Conservation (phyloP, 2,888 invertebrate species). For the Macrosoma leucophasiata region DNA sequence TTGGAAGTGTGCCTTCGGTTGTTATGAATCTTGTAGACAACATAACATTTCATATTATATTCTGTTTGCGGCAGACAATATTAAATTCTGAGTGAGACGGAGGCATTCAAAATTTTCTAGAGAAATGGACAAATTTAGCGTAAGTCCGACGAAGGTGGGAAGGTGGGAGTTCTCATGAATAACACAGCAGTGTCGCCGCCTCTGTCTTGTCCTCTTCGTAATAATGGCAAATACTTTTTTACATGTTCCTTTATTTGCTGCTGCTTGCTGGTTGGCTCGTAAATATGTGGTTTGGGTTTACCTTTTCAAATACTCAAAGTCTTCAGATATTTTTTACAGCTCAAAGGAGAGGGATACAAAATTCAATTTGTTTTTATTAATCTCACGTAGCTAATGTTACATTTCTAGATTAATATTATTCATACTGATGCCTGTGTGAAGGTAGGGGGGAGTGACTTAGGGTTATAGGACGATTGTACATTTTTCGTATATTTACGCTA, state of each 20-base stretch:
- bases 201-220: slow-evolving; percentile 40
- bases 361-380: no score
- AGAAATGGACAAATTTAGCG: slow-evolving; percentile 50
- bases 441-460: no score
- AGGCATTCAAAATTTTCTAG: slow-evolving; percentile 44
- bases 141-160: slow-evolving; percentile 48
- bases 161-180: slow-evolving; percentile 57
- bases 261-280: no score
- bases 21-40: not conserved
- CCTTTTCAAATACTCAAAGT: no score
- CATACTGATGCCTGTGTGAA: no score
- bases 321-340: no score
- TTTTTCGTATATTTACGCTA: no score
- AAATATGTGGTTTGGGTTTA: no score
- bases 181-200: slow-evolving; percentile 52
- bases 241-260: slow-evolving; percentile 44
- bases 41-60: not conserved
- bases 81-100: slow-evolving; percentile 19
- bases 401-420: no score
- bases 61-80: slow-evolving; percentile 26
- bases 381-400: no score
- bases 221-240: slow-evolving; percentile 34
- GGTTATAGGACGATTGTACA: no score
- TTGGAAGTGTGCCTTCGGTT: not conserved
- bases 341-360: no score